These are phyloP conservation scores for Felis chaus DNA, from an alignment of 2,113 vertebrate species.

Conservation along the genomic window DNA sequence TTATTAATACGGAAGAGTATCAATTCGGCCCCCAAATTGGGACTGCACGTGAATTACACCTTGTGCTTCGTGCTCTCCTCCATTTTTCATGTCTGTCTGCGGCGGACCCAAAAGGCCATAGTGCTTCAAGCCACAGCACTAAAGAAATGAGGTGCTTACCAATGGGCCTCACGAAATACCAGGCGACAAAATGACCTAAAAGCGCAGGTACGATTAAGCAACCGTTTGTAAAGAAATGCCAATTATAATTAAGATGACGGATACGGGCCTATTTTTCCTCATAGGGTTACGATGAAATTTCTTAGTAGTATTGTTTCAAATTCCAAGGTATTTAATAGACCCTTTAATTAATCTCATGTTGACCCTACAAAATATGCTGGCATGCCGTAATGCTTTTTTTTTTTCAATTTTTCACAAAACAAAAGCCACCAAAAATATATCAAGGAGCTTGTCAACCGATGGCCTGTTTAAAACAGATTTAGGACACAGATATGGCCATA, in stretches of 20 bases:
- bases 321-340: slow-evolving; percentile 17
- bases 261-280: not conserved
- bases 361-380: not conserved
- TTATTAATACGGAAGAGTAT: slow-evolving; percentile 39
- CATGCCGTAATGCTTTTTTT: not conserved
- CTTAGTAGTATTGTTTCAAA: slow-evolving; percentile 27
- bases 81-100: slow-evolving; percentile 22
- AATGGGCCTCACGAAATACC: not conserved
- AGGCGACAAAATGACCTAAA: slow-evolving; percentile 22
- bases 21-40: slow-evolving; percentile 19
- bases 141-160: not conserved
- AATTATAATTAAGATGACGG: not conserved
- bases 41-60: not conserved
- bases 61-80: not conserved
- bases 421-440: not conserved
- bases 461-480: not conserved
- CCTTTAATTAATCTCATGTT: slow-evolving; percentile 25
- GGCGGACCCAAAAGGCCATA: not conserved
- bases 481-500: not conserved
- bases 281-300: not conserved
- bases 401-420: not conserved
- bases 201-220: not conserved
- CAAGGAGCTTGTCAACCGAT: not conserved
- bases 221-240: not conserved
- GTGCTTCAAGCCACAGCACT: not conserved